Base-by-base conservation (phyloP, 2,888 invertebrate genomes). In the Stictocephala bisonia region DNA sequence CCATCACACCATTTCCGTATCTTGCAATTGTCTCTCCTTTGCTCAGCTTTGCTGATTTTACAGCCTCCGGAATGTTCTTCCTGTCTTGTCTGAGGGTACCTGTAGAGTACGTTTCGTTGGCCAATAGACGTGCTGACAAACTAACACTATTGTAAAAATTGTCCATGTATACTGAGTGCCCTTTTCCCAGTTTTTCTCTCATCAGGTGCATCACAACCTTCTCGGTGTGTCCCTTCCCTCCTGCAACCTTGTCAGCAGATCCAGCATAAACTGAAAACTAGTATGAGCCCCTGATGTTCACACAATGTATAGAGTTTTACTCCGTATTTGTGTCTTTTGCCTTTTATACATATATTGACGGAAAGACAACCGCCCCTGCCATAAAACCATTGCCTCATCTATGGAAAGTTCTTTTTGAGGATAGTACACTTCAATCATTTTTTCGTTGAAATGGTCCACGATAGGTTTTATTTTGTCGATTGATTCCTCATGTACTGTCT, bases 361-460 rank as follows among this genome's bases (percentile, higher is more conserved):
- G 15, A 53, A 53, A 2, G 3, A 53, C 27, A 53, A 58, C 7
- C 58, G n/a, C 1, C 58, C 58, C 7, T 35, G 58, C 58, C 58
- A 58, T 20, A 58, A 58, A 15, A 58, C 58, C 58, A 58, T 58
- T 24, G 58, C 58, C 31, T 58, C 58, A 18, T 58, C 58, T 18
- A 58, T 58, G 9, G 58, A 58, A 1, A 58, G 35, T 18, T 58
- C 58, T 27, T 53, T 58, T 31, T 58, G 58, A 31, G 58, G 58
- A 15, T 29, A 58, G 20, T 58, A 58, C 6, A 58, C 13, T 7
- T 58, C 18, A 18, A 18, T 18, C 58, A 58, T 58, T 58, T 58
- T 58, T 18, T 58, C 35, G 15, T 58, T 58, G 58, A 58, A 58
- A 31, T 58, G 20, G 2, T 58, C 58, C 2, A 58, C 58, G 13